Evolutionary conservation across 1,140 invertebrate species (phyloP).

Genomic region (Dendrolimus punctatus): DNA sequence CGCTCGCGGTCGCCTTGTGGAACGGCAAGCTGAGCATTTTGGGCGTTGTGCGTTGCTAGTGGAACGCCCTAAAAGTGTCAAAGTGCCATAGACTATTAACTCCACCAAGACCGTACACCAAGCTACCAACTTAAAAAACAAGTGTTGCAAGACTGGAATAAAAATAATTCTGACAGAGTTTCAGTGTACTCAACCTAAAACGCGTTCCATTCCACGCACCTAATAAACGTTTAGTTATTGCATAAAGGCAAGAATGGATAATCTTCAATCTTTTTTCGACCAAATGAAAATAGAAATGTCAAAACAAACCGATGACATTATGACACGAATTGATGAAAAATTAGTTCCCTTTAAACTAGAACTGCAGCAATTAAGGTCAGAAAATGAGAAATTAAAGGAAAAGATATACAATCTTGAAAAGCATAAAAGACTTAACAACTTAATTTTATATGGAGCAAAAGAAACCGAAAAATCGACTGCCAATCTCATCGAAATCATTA

Average conservation of each 20-base stretch:
- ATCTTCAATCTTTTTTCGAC: slow-evolving; percentile 17
- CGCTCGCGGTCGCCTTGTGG: too few species aligned
- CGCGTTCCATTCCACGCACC: neutral
- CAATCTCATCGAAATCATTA: slow-evolving; percentile 14
- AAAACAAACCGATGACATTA: slow-evolving; percentile 17
- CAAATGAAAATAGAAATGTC: slow-evolving; percentile 24
- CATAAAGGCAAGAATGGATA: slow-evolving; percentile 43
- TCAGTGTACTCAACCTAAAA: slow-evolving; percentile 1
- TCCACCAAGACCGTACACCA: too few species aligned
- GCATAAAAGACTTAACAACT: slow-evolving; percentile 15
- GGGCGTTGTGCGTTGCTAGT: too few species aligned
- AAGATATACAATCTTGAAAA: slow-evolving; percentile 15
- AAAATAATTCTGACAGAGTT: too few species aligned
- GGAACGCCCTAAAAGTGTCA: too few species aligned
- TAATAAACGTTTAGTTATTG: too few species aligned
- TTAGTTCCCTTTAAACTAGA: slow-evolving; percentile 10
- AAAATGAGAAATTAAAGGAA: slow-evolving; percentile 16
- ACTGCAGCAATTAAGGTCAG: slow-evolving; percentile 12
- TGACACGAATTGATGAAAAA: slow-evolving; percentile 23
- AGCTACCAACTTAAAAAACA: too few species aligned
- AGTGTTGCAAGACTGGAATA: too few species aligned
- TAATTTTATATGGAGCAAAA: slow-evolving; percentile 22
- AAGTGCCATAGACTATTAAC: too few species aligned
- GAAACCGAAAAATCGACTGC: slow-evolving; percentile 13
- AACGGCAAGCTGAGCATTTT: too few species aligned